These are phyloP conservation scores for Phoeniculus purpureus DNA, from an alignment of 2,797 vertebrate genomes.

Conservation along the genomic window DNA sequence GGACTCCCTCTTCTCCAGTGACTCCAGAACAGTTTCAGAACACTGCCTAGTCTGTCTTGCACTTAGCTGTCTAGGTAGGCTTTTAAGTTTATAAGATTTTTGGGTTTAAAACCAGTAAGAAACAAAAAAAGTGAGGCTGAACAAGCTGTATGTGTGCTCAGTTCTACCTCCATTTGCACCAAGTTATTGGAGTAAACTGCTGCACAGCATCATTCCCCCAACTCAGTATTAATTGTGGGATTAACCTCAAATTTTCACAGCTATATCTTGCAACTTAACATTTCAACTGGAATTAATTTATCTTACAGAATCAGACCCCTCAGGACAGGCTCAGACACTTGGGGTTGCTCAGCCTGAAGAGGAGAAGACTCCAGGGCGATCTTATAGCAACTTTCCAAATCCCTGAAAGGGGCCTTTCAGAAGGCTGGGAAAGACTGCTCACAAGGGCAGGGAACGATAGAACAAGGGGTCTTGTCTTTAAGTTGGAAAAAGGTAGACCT, in stretches of 20 bases:
- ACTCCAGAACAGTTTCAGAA: slow-evolving; percentile 33
- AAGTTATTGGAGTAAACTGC: background rate
- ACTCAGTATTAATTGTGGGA: background rate
- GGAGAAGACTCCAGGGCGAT: no score
- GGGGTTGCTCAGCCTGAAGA: no score
- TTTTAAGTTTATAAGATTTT: background rate
- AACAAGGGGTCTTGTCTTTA: no score
- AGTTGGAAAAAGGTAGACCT: no score
- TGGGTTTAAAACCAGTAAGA: background rate
- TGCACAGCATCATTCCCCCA: background rate
- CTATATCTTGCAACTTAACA: background rate
- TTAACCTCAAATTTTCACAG: background rate
- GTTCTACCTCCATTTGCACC: background rate
- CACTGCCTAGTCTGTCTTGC: background rate
- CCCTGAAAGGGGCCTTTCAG: no score
- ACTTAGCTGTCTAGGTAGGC: background rate
- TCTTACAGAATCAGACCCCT: background rate
- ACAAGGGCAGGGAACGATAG: no score
- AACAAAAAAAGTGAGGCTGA: background rate
- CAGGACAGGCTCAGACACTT: no score
- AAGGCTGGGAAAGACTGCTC: no score
- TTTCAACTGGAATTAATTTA: background rate
- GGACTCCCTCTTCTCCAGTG: slow-evolving; percentile 21
- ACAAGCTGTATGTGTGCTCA: background rate
- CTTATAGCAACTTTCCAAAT: no score